A percentile compares a stretch with the other conserved stretches of the same genome.
These are phyloP conservation scores for Dicranocentrus wangi DNA, from an alignment of 2,888 invertebrate species.

Conservation along the genomic window DNA sequence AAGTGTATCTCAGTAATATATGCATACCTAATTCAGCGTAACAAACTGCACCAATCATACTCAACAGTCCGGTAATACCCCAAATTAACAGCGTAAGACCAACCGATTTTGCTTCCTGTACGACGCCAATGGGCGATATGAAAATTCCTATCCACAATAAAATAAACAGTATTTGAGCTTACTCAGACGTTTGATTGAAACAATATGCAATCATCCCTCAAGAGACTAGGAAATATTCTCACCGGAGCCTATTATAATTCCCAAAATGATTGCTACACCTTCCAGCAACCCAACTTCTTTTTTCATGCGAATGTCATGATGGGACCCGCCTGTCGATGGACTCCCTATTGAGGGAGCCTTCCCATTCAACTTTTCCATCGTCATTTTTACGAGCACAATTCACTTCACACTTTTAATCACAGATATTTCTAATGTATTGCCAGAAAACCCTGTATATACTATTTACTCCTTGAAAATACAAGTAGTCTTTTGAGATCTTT, in stretches of 20 bases:
- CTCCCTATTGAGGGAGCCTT: slow-evolving; percentile 47
- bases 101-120: slow-evolving; percentile 90
- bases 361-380: slow-evolving; percentile 52
- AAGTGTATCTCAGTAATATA: too few species aligned
- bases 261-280: slow-evolving; percentile 91
- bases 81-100: slow-evolving; percentile 91
- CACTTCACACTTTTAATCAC: too few species aligned
- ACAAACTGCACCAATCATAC: slow-evolving; percentile 94
- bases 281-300: slow-evolving; percentile 92
- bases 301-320: slow-evolving; percentile 82
- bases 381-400: slow-evolving; percentile 41
- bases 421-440: too few species aligned
- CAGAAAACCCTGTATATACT: too few species aligned
- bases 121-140: slow-evolving; percentile 94
- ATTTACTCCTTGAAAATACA: too few species aligned
- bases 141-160: slow-evolving; percentile 83
- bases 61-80: slow-evolving; percentile 89
- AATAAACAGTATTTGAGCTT: too few species aligned
- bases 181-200: too few species aligned
- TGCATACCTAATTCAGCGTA: slow-evolving; percentile 93
- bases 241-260: slow-evolving; percentile 95
- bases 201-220: too few species aligned
- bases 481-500: too few species aligned
- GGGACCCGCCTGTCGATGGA: slow-evolving; percentile 12
- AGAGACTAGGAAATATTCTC: slow-evolving; percentile 64